Evolutionary conservation across 2,888 invertebrate genomes (phyloP), one percentile per base, ranked within the genome.

Genomic region (Lycocerus yunnanus): DNA sequence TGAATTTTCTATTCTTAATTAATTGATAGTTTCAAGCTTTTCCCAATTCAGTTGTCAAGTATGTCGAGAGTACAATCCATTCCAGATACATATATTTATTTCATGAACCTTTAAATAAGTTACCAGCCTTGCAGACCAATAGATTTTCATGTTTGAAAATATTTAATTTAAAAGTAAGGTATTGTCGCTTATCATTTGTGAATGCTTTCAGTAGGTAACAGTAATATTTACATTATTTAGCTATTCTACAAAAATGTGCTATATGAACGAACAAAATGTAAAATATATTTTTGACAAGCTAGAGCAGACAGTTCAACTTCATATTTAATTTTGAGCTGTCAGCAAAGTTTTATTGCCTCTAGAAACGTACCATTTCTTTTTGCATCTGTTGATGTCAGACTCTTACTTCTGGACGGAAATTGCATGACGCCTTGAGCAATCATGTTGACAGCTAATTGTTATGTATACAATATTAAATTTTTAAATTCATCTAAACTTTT

Each of bases 321-420:
- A 83, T 83, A 83, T 84, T 84, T 84, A 84, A 84, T 83, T 84
- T 84, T 76, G 81, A 79, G 80, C 84, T 83, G 84, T 84, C 84
- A 83, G 78, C 81, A 75, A 83, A 84, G 84, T 84, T 84, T 84
- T 84, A 84, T 84, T 83, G 83, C 83, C 82, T 81, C 80, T 80
- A 82, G 83, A 83, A 80, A 80, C 80, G 80, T 81, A 80, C 81
- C 81, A 81, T 82, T 82, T 83, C 81, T 83, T 84, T 83, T 81
- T 80, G 80, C 81, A 81, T 84, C 83, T 84, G 84, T 80, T 80
- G 77, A 82, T 84, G 84, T 84, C 84, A 84, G 83, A 78, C 81
- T 78, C 78, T 78, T 79, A 82, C 78, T 81, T 80, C 78, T 78
- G 80, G 79, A 81, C 80, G 82, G 81, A 82, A 82, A 82, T 81